Base-by-base conservation (phyloP, 2,888 invertebrate genomes). In the Reticulitermes lucifugus region DNA sequence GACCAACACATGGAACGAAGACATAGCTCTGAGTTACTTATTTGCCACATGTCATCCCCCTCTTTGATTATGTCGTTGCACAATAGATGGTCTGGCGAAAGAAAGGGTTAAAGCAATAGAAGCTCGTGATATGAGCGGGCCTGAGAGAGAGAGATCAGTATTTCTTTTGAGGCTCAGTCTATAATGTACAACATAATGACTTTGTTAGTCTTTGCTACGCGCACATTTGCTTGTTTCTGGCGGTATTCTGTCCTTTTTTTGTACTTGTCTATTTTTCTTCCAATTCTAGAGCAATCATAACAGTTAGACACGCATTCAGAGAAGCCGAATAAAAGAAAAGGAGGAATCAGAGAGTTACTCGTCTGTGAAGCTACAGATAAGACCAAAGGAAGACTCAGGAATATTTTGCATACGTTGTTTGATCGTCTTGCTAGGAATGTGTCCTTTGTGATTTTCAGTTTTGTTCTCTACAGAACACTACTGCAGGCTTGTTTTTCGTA, bases 311-410 rank as follows among this genome's bases (percentile, higher is more conserved):
- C 75, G 43, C 41, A 75, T 71, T 71, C 22, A n/a, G 46, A 77
- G 46, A 77, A 77, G 46, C 21, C 22, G 46, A 77, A 46, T 43
- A 46, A 77, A 77, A 77, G 77, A 77, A 77, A 77, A 77, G 77
- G 77, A 21, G 51, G 41, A 77, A 77, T 77, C n/a, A 46, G 77
- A 51, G 77, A 77, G 77, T 82, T 83, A 86, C 83, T 85, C 86
- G 80, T 21, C 86, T 85, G 86, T 86, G 83, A 86, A 86, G 55
- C 51, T 25, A 70, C 83, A 86, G 86, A 86, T 86, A 86, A 86
- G 84, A 83, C 65, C 41, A 77, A 70, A 79, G 55, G 51, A 75
- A 84, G 81, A 25, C 51, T 70, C 65, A 81, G 10, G 51, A 51
- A 46, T 81, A 81, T 81, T 81, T 81, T 81, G 70, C 81, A 81